A percentile compares a stretch with the other conserved stretches of the same genome.
Evolutionary conservation across 2,888 invertebrate genomes (phyloP).

Genomic region (Lymantria monacha): DNA sequence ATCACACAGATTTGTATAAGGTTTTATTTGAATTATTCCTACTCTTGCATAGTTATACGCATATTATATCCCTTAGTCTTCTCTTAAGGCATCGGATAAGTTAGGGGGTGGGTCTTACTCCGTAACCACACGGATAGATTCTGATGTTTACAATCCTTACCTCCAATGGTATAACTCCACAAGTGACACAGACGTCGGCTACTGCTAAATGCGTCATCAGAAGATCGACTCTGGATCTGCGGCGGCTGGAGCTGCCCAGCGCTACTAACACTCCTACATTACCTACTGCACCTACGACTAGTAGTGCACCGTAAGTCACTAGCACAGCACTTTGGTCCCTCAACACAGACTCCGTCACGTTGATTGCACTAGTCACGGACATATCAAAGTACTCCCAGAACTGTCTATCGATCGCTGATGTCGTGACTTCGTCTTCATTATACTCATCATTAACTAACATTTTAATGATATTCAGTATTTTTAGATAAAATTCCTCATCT

Average conservation of each 20-base stretch:
- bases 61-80: too few relatives aligned
- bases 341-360: constrained; percentile 28
- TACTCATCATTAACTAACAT: constrained; percentile 21
- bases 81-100: too few relatives aligned
- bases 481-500: too few relatives aligned
- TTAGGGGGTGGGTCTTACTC: too few relatives aligned
- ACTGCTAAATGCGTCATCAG: constrained; percentile 90
- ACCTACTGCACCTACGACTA: constrained; percentile 86
- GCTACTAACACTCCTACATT: constrained; percentile 87
- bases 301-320: constrained; percentile 84
- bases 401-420: constrained; percentile 46
- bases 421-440: constrained; percentile 27
- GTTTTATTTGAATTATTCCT: too few relatives aligned
- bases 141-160: constrained; percentile 57
- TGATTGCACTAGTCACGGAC: constrained; percentile 25
- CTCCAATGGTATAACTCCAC: constrained; percentile 89
- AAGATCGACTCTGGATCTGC: constrained; percentile 88
- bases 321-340: constrained; percentile 69
- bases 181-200: constrained; percentile 91
- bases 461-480: too few relatives aligned
- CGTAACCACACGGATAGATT: too few relatives aligned
- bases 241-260: constrained; percentile 83
- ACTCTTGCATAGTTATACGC: too few relatives aligned
- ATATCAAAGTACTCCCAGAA: constrained; percentile 70
- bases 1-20: too few relatives aligned